Conservation (phyloP, 2,113 vertebrate genomes). For the Bubalus kerabau region DNA sequence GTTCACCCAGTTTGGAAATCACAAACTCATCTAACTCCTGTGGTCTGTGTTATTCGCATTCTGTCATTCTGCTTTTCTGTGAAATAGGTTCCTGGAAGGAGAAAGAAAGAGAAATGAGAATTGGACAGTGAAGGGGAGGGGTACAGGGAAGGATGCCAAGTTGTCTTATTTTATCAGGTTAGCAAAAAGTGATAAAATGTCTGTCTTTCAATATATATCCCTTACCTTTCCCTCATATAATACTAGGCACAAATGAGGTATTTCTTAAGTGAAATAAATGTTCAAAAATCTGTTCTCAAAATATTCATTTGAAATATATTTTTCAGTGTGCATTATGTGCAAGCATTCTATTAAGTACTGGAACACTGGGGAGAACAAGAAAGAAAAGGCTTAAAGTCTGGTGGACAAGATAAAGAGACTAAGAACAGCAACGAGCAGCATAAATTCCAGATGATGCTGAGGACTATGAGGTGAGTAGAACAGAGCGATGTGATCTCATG, state of each 20-base stretch:
- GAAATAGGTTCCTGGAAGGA: background rate
- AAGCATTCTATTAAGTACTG: background rate
- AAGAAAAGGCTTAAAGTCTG: background rate
- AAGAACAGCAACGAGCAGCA: background rate
- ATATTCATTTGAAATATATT: background rate
- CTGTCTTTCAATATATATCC: background rate
- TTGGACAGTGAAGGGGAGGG: fast-evolving
- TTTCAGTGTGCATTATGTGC: background rate
- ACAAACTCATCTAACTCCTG: background rate
- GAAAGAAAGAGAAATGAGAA: background rate
- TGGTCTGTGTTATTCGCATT: background rate
- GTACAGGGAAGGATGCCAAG: fast-evolving
- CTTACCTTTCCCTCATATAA: background rate
- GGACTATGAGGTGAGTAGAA: background rate
- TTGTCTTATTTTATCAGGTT: background rate
- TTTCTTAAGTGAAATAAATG: background rate
- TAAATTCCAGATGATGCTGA: background rate
- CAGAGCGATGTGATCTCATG: too few species aligned
- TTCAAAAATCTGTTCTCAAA: background rate
- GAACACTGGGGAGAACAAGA: background rate
- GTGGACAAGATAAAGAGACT: background rate
- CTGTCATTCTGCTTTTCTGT: background rate
- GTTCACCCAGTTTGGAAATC: background rate
- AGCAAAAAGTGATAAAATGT: background rate
- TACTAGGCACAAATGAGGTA: background rate